phyloP scores from a whole-genome alignment of 2,113 vertebrate species.

The Takifugu bimaculatus region DNA sequence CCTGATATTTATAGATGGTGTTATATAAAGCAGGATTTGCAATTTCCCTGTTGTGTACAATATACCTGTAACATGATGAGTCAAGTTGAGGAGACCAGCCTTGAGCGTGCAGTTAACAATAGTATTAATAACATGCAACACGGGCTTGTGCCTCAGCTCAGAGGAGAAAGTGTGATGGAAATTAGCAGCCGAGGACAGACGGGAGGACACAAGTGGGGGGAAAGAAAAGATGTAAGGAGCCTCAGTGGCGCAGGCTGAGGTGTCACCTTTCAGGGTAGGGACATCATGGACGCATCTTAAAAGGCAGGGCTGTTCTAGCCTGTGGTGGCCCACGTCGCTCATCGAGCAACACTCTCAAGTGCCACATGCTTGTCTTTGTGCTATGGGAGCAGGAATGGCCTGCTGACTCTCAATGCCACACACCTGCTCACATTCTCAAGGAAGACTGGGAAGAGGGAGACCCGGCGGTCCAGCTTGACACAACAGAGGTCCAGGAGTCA shows the following conservation, averaged over 20 bases:
- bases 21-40: slow-evolving; percentile 57
- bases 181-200: slow-evolving; percentile 69
- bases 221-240: slow-evolving; percentile 61
- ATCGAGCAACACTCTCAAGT: slow-evolving; percentile 57
- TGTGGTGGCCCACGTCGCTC: slow-evolving; percentile 38
- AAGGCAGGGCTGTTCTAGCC: slow-evolving; percentile 46
- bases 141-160: slow-evolving; percentile 21
- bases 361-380: slow-evolving; percentile 67
- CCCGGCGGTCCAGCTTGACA: slow-evolving; percentile 21
- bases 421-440: slow-evolving; percentile 55
- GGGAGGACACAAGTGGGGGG: slow-evolving; percentile 59
- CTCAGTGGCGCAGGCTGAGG: slow-evolving; percentile 39
- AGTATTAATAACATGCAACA: slow-evolving; percentile 69
- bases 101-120: slow-evolving; percentile 70
- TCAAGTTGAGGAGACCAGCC: slow-evolving; percentile 51
- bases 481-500: slow-evolving; percentile 26
- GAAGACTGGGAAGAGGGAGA: slow-evolving; percentile 37
- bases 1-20: slow-evolving; percentile 59
- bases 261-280: slow-evolving; percentile 61
- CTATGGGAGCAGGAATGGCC: slow-evolving; percentile 47
- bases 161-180: slow-evolving; percentile 55
- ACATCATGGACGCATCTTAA: slow-evolving; percentile 52
- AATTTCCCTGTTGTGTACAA: slow-evolving; percentile 54
- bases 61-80: slow-evolving; percentile 69
- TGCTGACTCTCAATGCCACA: slow-evolving; percentile 52